Evolutionary conservation across 2,113 vertebrate genomes (phyloP), one percentile per base, ranked within the genome.

Genomic region (Phycodurus eques): DNA sequence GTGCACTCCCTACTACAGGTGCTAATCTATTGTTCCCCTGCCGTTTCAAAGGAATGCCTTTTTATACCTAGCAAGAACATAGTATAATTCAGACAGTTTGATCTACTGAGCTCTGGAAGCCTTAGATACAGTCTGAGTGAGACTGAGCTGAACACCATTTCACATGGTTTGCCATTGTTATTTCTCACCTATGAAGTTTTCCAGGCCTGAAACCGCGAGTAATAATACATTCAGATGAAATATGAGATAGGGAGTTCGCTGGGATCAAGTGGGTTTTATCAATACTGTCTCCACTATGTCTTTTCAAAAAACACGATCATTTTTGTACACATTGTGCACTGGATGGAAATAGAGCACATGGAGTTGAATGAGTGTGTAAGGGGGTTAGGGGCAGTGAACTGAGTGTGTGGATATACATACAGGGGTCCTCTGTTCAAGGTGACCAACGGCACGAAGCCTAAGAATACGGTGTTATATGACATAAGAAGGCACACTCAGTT

Each of bases 91-190:
- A 73, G 72, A 80, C 70, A 74, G 75, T 87, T 88, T 85, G 88
- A 90, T 91, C 85, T 83, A 77, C 71, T 68, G 83, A 80, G 88
- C 88, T 90, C 87, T 71, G 76, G 79, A 73, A 82, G 82, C 60
- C 74, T 73, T 62, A 87, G 90, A 92, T 92, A 90, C 86, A 76
- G 78, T 86, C 90, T 90, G 90, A 87, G 88, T 87, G 82, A 89
- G 78, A 72, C 75, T 43, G 73, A 80, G 76, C 74, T 51, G 77
- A 87, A 76, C 75, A 80, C 62, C 54, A 22, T 73, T 76, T 88
- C 73, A 79, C 80, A 80, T 85, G 82, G 73, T 87, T 74, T 57
- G 47, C 79, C 76, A 77, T 79, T 88, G 84, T 88, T 86, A 79
- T 84, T 87, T 59, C 78, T 75, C 76, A 76, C 66, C 81, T 79